Base-by-base conservation (phyloP, 2,888 invertebrate genomes). In the Aporophyla lueneburgensis region DNA sequence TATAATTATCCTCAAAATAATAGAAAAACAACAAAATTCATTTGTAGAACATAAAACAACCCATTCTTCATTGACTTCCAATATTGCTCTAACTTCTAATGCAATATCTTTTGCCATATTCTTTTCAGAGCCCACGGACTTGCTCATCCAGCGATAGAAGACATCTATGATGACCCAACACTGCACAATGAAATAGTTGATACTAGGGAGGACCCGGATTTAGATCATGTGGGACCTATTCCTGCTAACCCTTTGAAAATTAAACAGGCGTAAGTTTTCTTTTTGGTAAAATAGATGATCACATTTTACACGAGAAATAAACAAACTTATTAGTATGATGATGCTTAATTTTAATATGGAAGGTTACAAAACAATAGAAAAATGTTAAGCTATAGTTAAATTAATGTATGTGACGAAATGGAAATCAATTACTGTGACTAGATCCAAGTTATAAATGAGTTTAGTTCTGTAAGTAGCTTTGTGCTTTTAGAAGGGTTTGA, bases 81-180 rank as follows among this genome's bases (percentile, higher is more conserved):
- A 6, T 46, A n/a, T 59, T 24, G 2, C 16, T 24, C 19, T 40
- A 19, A 24, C 2, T 53, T 24, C 40, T 21, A 27, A 27, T 43
- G 14, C 16, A 72, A 51, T 27, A 63, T 58, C 6, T 80, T n/a
- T 51, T 63, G 21, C 21, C 27, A n/a, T 49, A 24, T 51, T 19
- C 65, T 84, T 86, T 67, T 70, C 80, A 95, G 93, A 81, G 87
- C 91, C 40, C 93, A 91, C 88, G 95, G 94, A 3, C 81, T 96
- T 59, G 88, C 92, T 12, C 94, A 95, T 76, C 93, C 95, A 43
- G 92, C 94, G 2, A 88, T 96, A 74, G 96, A 95, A 46, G 96
- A 96, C n/a, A 90, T 96, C 21, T 93, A 93, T 84, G 95, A 95
- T 74, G 96, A 96, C 65, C 81, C 91, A 56, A 81, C 84, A 0